phyloP scores from a whole-genome alignment of 2,797 vertebrate species.

The Knipowitschia caucasica region DNA sequence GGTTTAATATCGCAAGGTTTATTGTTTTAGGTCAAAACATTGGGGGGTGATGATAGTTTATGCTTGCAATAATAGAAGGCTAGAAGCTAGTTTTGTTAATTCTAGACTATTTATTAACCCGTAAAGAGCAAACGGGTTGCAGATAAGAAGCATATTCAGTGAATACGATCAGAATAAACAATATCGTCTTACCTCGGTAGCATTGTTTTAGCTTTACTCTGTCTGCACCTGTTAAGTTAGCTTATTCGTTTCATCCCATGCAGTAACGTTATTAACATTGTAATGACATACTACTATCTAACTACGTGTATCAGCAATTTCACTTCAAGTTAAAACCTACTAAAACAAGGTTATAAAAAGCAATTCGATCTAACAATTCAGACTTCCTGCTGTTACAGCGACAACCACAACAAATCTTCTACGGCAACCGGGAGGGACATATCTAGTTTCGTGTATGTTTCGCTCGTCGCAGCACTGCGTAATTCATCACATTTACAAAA shows the following conservation, averaged over 20 bases:
- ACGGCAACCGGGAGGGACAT: constrained; percentile 43
- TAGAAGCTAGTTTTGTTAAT: neutral
- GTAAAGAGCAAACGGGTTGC: neutral
- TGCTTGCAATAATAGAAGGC: neutral
- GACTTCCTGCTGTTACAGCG: constrained; percentile 39
- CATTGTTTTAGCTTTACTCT: constrained; percentile 51
- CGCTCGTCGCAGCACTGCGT: neutral
- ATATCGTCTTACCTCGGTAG: constrained; percentile 54
- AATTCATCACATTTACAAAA: neutral
- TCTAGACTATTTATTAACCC: neutral
- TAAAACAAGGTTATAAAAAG: constrained; percentile 11
- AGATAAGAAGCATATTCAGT: neutral
- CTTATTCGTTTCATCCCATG: constrained; percentile 42
- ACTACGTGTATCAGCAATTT: neutral
- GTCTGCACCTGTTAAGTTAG: constrained; percentile 51
- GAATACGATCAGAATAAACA: neutral
- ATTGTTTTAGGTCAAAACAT: neutral
- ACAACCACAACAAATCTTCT: constrained; percentile 59
- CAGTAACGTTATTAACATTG: constrained; percentile 7
- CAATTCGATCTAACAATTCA: too few relatives aligned
- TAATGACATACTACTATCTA: neutral
- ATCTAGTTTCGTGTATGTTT: neutral
- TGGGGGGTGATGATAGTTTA: neutral
- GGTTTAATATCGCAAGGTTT: neutral
- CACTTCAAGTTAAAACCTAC: neutral